These are phyloP conservation scores for Apotomis capreana DNA, from an alignment of 2,888 invertebrate genomes.

Conservation along the genomic window DNA sequence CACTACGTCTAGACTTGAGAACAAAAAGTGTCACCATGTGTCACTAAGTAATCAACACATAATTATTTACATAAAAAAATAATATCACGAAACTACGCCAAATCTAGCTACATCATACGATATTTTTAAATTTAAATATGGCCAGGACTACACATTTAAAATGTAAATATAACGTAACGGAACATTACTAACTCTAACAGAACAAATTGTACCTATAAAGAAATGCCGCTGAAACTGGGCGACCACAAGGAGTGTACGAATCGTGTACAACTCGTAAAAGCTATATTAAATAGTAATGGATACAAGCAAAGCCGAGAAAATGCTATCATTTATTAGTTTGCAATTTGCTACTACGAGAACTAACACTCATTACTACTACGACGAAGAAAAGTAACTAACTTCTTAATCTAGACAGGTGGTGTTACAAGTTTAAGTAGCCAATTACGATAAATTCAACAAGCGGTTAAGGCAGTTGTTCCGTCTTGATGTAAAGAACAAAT, in stretches of 20 bases:
- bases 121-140: too few relatives aligned
- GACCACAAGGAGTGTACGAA: conserved; percentile 56
- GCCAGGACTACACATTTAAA: not conserved
- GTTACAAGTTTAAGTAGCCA: conserved; percentile 17
- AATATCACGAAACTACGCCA: too few relatives aligned
- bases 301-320: conserved; percentile 51
- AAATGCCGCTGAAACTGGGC: conserved; percentile 57
- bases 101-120: too few relatives aligned
- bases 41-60: too few relatives aligned
- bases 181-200: not conserved
- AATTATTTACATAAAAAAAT: too few relatives aligned
- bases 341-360: not conserved
- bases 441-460: too few relatives aligned
- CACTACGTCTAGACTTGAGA: too few relatives aligned
- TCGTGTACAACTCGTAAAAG: conserved; percentile 70
- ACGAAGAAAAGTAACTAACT: not conserved
- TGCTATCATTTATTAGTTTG: conserved; percentile 10
- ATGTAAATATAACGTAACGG: not conserved
- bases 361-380: not conserved
- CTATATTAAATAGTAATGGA: conserved; percentile 67
- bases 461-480: too few relatives aligned
- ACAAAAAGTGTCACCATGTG: too few relatives aligned
- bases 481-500: too few relatives aligned
- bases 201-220: conserved; percentile 38
- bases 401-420: not conserved